Conservation (phyloP, 2,888 invertebrate genomes). For the Choristoneura rosaceana region DNA sequence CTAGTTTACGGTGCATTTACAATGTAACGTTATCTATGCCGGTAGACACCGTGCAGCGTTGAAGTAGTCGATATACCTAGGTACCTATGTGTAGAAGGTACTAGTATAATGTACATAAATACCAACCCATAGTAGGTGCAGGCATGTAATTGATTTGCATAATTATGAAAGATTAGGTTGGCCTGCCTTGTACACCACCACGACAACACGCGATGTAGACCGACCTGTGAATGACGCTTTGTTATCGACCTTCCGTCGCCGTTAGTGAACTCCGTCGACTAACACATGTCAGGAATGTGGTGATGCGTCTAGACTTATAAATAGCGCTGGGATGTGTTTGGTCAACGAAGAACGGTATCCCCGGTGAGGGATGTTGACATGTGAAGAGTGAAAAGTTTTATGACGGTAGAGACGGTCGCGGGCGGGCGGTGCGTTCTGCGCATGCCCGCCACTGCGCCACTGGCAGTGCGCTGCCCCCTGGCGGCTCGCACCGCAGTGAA, state of each 20-base stretch:
- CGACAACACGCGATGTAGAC: constrained; percentile 68
- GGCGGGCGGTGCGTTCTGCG: constrained; percentile 61
- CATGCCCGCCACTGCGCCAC: constrained; percentile 85
- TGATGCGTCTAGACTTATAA: constrained; percentile 38
- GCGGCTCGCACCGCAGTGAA: constrained; percentile 80
- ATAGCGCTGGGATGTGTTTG: constrained; percentile 20
- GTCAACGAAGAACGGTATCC: constrained; percentile 23
- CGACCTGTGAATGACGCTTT: constrained; percentile 47
- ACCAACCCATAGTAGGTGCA: background rate
- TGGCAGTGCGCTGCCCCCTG: constrained; percentile 80
- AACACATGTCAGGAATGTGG: constrained; percentile 52
- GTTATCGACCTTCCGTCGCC: constrained; percentile 69
- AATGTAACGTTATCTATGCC: background rate
- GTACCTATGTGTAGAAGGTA: background rate
- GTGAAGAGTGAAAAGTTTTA: constrained; percentile 62
- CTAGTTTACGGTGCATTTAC: constrained; percentile 2
- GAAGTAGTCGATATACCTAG: background rate
- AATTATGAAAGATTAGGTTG: constrained; percentile 59
- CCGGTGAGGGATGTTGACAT: constrained; percentile 50
- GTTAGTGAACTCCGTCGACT: constrained; percentile 48
- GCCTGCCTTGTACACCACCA: constrained; percentile 66
- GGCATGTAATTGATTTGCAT: constrained; percentile 34
- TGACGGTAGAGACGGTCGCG: constrained; percentile 51
- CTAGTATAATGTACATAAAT: background rate
- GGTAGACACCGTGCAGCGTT: background rate